Conservation (phyloP, 2,888 invertebrate genomes). For the Habrosyne pyritoides region DNA sequence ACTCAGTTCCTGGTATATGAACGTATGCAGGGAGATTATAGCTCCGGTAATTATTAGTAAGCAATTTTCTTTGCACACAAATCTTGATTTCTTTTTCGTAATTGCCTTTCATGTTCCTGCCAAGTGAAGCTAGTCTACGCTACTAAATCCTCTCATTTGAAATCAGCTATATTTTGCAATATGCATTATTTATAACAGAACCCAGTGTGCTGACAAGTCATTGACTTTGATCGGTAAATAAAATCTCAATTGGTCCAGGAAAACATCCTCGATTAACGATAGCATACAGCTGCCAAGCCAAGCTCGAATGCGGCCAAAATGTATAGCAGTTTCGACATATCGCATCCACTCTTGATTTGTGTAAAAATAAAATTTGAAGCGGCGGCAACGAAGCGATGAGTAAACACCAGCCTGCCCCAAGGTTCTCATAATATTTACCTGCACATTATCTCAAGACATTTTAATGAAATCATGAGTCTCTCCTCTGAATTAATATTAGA, state of each 20-base stretch:
- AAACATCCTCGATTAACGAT: background rate
- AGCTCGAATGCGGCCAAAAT: constrained; percentile 27
- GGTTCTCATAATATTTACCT: background rate
- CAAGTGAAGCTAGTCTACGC: no score
- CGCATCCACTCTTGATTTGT: constrained; percentile 13
- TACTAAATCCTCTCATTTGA: no score
- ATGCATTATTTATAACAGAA: background rate
- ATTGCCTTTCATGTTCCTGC: no score
- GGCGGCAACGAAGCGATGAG: background rate
- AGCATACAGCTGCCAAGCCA: constrained; percentile 17
- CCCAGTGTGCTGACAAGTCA: background rate
- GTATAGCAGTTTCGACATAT: constrained; percentile 29
- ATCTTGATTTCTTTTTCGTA: no score
- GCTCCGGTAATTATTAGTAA: no score
- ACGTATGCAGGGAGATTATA: no score
- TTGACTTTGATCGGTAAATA: background rate
- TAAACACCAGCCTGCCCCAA: background rate
- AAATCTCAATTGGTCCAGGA: background rate
- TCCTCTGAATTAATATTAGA: background rate
- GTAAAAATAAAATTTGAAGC: constrained; percentile 9
- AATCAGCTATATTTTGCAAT: background rate
- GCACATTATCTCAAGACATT: background rate
- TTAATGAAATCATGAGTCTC: background rate
- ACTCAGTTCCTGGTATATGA: no score
- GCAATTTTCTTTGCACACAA: no score